Percentiles rank a stretch among this genome's conserved stretches.
These are phyloP conservation scores for Thomomys bottae DNA, from an alignment of 2,113 vertebrate species.

Conservation along the genomic window DNA sequence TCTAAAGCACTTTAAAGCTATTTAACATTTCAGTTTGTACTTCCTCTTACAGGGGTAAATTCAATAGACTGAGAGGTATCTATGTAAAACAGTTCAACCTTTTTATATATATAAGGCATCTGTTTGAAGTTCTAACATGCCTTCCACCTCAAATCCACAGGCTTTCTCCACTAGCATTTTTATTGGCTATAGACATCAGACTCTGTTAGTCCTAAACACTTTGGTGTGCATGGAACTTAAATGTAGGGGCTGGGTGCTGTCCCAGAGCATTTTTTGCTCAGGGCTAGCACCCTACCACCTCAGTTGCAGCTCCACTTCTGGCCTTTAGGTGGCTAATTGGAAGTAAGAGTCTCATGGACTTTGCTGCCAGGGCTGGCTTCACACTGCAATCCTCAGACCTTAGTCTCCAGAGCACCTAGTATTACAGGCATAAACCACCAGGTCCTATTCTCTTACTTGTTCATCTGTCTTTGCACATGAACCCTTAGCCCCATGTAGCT, in stretches of 20 bases:
- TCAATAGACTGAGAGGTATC: background rate
- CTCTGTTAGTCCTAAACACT: background rate
- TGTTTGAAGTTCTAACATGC: background rate
- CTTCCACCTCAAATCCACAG: background rate
- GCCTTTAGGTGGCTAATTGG: too few relatives aligned
- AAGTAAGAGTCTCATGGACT: too few relatives aligned
- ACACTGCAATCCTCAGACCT: too few relatives aligned
- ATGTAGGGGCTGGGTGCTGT: too few relatives aligned
- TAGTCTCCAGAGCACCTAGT: too few relatives aligned
- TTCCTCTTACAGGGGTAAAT: constrained; percentile 24
- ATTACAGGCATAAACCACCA: too few relatives aligned
- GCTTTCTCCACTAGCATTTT: background rate
- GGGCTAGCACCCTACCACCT: too few relatives aligned
- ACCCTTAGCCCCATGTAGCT: background rate
- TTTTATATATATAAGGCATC: background rate
- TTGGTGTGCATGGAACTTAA: too few relatives aligned
- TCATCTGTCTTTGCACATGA: background rate
- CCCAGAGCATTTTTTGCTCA: too few relatives aligned
- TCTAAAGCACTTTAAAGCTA: constrained; percentile 27
- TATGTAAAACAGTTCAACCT: background rate
- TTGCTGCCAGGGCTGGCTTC: too few relatives aligned
- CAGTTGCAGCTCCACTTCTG: too few relatives aligned
- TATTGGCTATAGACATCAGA: background rate
- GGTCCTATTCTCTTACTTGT: background rate
- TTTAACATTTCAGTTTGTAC: background rate